Evolutionary conservation across 2,797 vertebrate genomes (phyloP).

Genomic region (Alexandromys oeconomus): DNA sequence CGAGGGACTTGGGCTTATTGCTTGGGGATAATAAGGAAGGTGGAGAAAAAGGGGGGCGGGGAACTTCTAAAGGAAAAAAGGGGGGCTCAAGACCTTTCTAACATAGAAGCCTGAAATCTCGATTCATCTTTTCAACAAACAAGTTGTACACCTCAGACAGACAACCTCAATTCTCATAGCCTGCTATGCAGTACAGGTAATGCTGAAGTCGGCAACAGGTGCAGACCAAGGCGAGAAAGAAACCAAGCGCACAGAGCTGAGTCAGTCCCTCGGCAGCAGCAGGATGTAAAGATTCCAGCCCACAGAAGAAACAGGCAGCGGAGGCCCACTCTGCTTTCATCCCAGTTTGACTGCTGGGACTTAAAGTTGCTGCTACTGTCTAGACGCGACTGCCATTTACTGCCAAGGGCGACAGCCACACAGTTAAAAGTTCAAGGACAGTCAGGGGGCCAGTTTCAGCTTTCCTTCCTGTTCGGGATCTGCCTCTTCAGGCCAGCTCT

Average conservation of each 20-base stretch:
- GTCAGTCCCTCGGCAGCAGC: not conserved
- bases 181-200: not conserved
- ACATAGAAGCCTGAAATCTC: constrained; percentile 32
- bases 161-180: no score
- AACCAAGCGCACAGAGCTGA: not conserved
- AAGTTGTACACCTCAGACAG: not conserved
- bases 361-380: not conserved
- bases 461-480: not conserved
- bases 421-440: not conserved
- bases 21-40: not conserved
- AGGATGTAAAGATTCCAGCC: constrained; percentile 2
- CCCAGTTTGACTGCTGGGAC: not conserved
- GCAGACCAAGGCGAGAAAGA: not conserved
- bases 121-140: not conserved
- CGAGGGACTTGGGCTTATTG: not conserved
- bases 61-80: not conserved
- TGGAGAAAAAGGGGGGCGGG: not conserved
- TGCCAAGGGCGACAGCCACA: not conserved
- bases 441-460: not conserved
- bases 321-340: constrained; percentile 5
- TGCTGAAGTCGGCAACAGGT: not conserved
- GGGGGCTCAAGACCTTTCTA: not conserved
- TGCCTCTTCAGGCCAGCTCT: not conserved
- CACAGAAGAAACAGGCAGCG: not conserved
- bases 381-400: not conserved